A percentile compares a stretch with the other conserved stretches of the same genome.
Evolutionary conservation across 2,888 invertebrate genomes (phyloP).

Genomic region (Andrena camellia): DNA sequence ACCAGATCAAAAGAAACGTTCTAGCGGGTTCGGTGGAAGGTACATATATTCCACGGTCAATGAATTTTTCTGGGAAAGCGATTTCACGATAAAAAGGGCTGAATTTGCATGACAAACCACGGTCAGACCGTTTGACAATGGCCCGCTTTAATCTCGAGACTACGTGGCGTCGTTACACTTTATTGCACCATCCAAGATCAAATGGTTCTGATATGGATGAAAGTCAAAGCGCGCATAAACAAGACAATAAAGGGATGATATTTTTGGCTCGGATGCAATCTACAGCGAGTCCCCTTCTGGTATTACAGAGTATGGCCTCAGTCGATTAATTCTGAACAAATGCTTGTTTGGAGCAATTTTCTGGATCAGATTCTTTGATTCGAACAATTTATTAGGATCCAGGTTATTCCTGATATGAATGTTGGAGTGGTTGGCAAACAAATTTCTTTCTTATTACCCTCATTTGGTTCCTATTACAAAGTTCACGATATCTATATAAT

Average conservation of each 20-base stretch:
- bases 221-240: constrained; percentile 32
- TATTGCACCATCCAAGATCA: constrained; percentile 31
- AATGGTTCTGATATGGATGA: constrained; percentile 29
- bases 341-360: no score
- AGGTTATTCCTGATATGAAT: no score
- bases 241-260: constrained; percentile 18
- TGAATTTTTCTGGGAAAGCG: constrained; percentile 50
- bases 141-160: constrained; percentile 40
- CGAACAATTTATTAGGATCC: no score
- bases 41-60: constrained; percentile 55
- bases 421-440: no score
- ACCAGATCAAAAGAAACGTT: constrained; percentile 50
- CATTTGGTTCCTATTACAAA: no score
- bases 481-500: no score
- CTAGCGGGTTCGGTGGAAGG: constrained; percentile 1
- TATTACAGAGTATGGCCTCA: no score
- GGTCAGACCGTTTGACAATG: constrained; percentile 40
- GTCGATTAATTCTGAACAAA: no score
- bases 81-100: constrained; percentile 41
- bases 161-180: constrained; percentile 32
- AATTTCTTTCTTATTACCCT: no score
- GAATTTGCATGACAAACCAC: constrained; percentile 54
- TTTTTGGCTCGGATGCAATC: constrained; percentile 10
- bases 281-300: background rate
- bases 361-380: no score